Conservation (phyloP, 1,140 invertebrate species). For the Ceratoteleas bidentatus region DNA sequence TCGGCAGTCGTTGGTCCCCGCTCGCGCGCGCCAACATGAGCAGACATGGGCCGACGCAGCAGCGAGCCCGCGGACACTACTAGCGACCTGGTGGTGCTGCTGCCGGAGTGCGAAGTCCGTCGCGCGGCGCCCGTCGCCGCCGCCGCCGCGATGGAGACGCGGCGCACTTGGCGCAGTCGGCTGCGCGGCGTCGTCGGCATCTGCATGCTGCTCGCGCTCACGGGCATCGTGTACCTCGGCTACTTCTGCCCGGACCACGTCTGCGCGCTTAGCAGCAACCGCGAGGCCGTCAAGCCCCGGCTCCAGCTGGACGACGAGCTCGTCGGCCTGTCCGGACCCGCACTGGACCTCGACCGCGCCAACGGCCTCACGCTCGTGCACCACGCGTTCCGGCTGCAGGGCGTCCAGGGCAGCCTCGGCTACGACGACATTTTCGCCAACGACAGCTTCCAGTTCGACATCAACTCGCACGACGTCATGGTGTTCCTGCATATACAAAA, state of each 20-base stretch:
- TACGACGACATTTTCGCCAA: constrained; percentile 91
- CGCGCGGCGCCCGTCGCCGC: constrained; percentile 39
- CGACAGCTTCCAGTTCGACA: constrained; percentile 93
- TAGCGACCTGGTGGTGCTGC: constrained; percentile 70
- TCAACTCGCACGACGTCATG: constrained; percentile 96
- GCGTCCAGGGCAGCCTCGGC: constrained; percentile 79
- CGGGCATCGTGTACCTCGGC: constrained; percentile 92
- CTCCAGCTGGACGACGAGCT: too few relatives aligned
- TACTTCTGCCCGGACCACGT: constrained; percentile 94
- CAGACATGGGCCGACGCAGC: constrained; percentile 72
- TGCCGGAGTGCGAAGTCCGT: constrained; percentile 67
- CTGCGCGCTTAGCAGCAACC: constrained; percentile 87
- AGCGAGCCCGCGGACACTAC: constrained; percentile 64
- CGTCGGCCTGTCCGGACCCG: constrained; percentile 79
- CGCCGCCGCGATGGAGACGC: constrained; percentile 73
- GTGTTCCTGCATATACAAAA: constrained; percentile 99
- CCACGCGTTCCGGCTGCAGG: constrained; percentile 78
- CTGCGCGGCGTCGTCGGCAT: constrained; percentile 88
- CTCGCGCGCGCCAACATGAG: constrained; percentile 66
- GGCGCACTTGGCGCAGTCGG: constrained; percentile 76
- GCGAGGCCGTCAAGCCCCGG: constrained; percentile 80
- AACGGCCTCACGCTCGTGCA: constrained; percentile 74
- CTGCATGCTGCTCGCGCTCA: constrained; percentile 89
- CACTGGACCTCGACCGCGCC: constrained; percentile 70
- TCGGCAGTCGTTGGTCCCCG: constrained; percentile 21